Evolutionary conservation across 92 coral and sea anemone species (phyloP).

Genomic region (Montipora capitata): DNA sequence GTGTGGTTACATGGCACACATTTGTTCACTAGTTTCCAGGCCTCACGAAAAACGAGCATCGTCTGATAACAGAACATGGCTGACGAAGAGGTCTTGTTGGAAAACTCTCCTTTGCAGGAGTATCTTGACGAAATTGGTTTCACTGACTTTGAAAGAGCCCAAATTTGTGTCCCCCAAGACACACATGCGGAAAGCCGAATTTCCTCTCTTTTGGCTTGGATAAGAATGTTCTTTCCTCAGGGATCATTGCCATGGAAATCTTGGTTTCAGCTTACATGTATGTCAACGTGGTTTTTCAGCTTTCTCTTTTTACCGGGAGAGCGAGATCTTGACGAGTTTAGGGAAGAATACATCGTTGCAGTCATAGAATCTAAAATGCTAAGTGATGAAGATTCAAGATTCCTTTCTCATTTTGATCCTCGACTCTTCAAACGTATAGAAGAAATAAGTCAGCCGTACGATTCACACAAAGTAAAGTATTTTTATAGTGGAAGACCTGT

Average conservation of each 20-base stretch:
- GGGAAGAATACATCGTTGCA: constrained; percentile 62
- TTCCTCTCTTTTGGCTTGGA: neutral
- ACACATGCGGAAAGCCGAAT: neutral
- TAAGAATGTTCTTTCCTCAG: neutral
- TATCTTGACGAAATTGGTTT: constrained; percentile 91
- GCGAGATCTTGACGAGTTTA: constrained; percentile 32
- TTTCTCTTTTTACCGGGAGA: neutral
- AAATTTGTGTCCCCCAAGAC: neutral
- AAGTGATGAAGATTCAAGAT: constrained; percentile 81
- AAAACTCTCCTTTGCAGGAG: constrained; percentile 94
- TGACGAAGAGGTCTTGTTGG: constrained; percentile 90
- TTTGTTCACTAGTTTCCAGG: neutral
- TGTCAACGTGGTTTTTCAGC: neutral
- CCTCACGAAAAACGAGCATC: neutral
- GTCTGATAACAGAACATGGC: neutral
- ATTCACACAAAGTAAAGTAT: neutral
- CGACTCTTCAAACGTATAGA: constrained; percentile 48
- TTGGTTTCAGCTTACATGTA: neutral
- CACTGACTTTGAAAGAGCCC: constrained; percentile 85
- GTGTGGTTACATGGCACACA: too few relatives aligned
- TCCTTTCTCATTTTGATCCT: constrained; percentile 89
- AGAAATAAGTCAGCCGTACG: neutral
- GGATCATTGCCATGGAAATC: constrained; percentile 12
- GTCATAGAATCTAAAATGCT: constrained; percentile 77
- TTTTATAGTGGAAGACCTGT: neutral